A percentile compares a stretch with the other conserved stretches of the same genome.
Conservation (phyloP, 1,140 invertebrate genomes). For the Callitettix versicolor region DNA sequence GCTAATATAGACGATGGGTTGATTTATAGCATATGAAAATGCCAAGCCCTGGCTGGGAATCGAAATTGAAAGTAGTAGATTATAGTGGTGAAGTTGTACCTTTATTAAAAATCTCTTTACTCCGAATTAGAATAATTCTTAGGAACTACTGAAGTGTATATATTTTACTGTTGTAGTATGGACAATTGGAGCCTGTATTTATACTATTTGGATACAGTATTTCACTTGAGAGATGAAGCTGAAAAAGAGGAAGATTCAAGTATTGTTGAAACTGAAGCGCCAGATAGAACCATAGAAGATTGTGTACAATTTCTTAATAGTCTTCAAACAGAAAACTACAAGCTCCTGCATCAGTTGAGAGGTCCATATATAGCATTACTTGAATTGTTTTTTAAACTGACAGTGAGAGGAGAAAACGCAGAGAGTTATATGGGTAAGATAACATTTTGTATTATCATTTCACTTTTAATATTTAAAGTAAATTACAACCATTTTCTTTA, state of each 20-base stretch:
- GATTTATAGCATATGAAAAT: no score
- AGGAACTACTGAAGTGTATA: no score
- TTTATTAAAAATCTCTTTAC: no score
- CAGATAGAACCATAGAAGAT: constrained; percentile 14
- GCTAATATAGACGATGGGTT: no score
- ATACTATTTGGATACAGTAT: constrained; percentile 56
- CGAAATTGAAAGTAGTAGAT: no score
- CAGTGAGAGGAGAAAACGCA: no score
- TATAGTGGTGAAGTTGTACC: no score
- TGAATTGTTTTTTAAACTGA: constrained; percentile 56
- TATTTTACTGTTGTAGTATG: constrained; percentile 31
- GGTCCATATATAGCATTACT: constrained; percentile 74
- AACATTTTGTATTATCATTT: no score
- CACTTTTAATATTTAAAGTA: no score
- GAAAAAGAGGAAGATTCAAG: neutral
- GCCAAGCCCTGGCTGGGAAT: no score
- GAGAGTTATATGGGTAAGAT: constrained; percentile 31
- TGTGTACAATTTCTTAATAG: constrained; percentile 18
- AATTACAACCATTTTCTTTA: no score
- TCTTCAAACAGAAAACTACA: constrained; percentile 16
- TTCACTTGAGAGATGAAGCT: constrained; percentile 24
- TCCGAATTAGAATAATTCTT: no score
- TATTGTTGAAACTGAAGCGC: neutral
- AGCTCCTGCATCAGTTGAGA: constrained; percentile 35
- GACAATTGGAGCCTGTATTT: constrained; percentile 68